Evolutionary conservation across 2,113 vertebrate genomes (phyloP), one percentile per base, ranked within the genome.

Genomic region (Herpetotheres cachinnans): DNA sequence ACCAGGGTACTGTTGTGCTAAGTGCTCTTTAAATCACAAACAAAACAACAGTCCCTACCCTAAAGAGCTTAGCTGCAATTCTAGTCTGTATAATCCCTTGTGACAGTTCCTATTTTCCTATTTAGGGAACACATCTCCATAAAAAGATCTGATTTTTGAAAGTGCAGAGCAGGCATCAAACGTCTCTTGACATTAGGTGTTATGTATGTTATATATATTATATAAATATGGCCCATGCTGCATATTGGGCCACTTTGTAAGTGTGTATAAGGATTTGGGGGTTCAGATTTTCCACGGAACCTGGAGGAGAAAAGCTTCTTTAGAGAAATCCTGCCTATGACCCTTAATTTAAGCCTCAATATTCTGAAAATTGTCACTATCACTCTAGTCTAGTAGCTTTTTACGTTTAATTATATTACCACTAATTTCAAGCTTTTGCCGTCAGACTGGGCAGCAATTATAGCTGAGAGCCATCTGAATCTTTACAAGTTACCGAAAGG

Each of bases 131-230:
- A n/a, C 36, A 10, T 52, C 65, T 85, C 79, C 34, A 3, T 34
- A 5, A 61, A 63, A 55, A 29, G 46, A 34, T 8, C 44, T 56
- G 63, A n/a, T 61, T 11, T 70, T 62, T 26, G 11, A 8, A 83
- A 21, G 29, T 22, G 50, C 85, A 49, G 40, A 40, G 72, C 40
- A 58, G 50, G 24, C n/a, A 20, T 36, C 59, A 34, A 4, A 14
- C 22, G 2, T 2, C 50, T 44, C 26, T 40, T 82, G n/a, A 7
- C 27, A 4, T 3, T 2, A n/a, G 14, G 10, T 14, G 49, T 11
- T 77, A n/a, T n/a, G n/a, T n/a, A n/a, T n/a, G n/a, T n/a, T n/a
- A n/a, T n/a, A n/a, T n/a, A n/a, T n/a, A n/a, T n/a, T n/a, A n/a
- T n/a, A n/a, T n/a, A n/a, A n/a, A n/a, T n/a, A n/a, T n/a, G n/a